Conservation (phyloP, 2,888 invertebrate species). For the Hirtodrosophila alboralis region DNA sequence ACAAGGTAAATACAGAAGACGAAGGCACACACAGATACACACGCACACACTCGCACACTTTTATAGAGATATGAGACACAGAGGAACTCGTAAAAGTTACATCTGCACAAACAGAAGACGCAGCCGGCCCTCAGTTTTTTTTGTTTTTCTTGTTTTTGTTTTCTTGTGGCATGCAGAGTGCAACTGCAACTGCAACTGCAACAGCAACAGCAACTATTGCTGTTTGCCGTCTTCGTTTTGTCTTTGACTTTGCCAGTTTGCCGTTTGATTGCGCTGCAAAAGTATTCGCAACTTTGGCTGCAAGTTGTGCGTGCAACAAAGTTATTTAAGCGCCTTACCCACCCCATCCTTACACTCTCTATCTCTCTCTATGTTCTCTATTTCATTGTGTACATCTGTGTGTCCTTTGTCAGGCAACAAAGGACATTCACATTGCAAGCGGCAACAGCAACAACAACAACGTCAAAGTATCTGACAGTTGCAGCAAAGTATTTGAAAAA, state of each 20-base stretch:
- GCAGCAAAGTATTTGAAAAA: slow-evolving; percentile 75
- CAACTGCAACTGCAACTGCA: slow-evolving; percentile 2
- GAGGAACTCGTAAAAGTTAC: slow-evolving; percentile 44
- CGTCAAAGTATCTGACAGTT: slow-evolving; percentile 68
- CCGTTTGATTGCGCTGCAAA: slow-evolving; percentile 54
- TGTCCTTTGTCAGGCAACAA: slow-evolving; percentile 74
- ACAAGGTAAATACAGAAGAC: slow-evolving; percentile 54
- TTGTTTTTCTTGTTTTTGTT: no score
- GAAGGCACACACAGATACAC: slow-evolving; percentile 17
- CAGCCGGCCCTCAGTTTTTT: slow-evolving; percentile 53
- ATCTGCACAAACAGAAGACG: slow-evolving; percentile 73
- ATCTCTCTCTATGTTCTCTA: neutral
- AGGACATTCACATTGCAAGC: slow-evolving; percentile 75
- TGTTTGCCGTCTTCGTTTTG: slow-evolving; percentile 30
- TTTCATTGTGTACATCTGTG: slow-evolving; percentile 28
- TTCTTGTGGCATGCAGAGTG: neutral
- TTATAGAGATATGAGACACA: slow-evolving; percentile 18
- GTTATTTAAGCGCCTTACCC: slow-evolving; percentile 41
- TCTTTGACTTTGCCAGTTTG: slow-evolving; percentile 59
- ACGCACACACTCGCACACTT: slow-evolving; percentile 9
- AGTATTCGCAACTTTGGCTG: slow-evolving; percentile 46
- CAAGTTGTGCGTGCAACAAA: slow-evolving; percentile 64
- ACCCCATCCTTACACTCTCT: neutral
- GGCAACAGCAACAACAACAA: slow-evolving; percentile 35
- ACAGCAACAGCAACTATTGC: slow-evolving; percentile 9